Conservation (phyloP, 2,888 invertebrate genomes). For the Gortyna flavago region DNA sequence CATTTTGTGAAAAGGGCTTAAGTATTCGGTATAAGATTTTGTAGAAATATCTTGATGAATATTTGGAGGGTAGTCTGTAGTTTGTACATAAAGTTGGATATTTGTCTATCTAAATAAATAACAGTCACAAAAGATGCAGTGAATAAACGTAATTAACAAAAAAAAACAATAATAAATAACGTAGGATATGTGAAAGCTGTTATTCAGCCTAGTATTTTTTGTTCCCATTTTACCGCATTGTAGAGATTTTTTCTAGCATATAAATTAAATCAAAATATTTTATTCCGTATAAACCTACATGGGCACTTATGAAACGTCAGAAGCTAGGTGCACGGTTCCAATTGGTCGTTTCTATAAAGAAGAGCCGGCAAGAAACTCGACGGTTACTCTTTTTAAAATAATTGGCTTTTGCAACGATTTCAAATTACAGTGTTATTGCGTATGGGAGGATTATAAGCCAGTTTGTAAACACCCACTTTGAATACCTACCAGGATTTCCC, state of each 20-base stretch:
- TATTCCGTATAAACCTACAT: no score
- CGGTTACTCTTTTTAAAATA: no score
- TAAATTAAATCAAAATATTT: no score
- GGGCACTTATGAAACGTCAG: no score
- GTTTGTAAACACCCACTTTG: neutral
- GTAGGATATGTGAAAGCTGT: no score
- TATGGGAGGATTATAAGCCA: neutral
- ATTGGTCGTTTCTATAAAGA: no score
- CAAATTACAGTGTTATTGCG: no score
- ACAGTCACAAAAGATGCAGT: neutral
- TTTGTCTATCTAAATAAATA: neutral
- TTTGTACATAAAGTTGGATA: neutral
- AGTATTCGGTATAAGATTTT: constrained; percentile 30
- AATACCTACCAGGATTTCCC: neutral
- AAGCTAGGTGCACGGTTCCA: no score
- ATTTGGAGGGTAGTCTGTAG: neutral
- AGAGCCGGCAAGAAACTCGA: no score
- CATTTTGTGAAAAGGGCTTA: constrained; percentile 51
- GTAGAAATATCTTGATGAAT: constrained; percentile 17
- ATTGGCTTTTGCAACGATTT: no score
- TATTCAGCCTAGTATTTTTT: neutral
- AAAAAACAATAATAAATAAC: neutral
- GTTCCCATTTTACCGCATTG: neutral
- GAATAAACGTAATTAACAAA: neutral
- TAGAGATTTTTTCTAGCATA: neutral